Percentiles rank a stretch among this genome's conserved stretches.
Conservation (phyloP, 2,888 invertebrate genomes). For the Mythimna ferrago region DNA sequence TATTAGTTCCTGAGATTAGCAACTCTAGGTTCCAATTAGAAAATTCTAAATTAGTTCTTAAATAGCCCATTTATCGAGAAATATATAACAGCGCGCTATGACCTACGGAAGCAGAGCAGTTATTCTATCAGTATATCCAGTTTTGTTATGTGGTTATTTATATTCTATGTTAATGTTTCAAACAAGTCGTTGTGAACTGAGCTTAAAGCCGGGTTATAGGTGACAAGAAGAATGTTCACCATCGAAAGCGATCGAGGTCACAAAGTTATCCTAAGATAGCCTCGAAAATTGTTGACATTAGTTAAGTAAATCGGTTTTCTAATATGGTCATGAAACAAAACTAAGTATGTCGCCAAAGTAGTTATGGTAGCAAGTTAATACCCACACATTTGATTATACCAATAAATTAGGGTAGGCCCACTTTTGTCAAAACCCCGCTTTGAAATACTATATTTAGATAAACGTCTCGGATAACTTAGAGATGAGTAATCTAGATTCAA, state of each 20-base stretch:
- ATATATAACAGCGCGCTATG: too few relatives aligned
- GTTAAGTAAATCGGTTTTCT: constrained; percentile 32
- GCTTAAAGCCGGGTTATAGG: constrained; percentile 22
- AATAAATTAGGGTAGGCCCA: constrained; percentile 50
- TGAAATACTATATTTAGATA: constrained; percentile 44
- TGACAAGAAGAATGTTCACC: constrained; percentile 28
- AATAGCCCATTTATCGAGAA: too few relatives aligned
- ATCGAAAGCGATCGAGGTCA: constrained; percentile 17
- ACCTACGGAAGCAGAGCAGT: too few relatives aligned
- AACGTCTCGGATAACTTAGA: constrained; percentile 30
- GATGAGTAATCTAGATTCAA: constrained; percentile 47
- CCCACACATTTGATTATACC: constrained; percentile 47
- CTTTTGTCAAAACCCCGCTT: constrained; percentile 44
- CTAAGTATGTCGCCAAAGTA: constrained; percentile 40
- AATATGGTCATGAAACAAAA: constrained; percentile 44
- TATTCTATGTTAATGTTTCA: neutral
- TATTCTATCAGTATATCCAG: neutral
- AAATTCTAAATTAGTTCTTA: too few relatives aligned
- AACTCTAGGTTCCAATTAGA: too few relatives aligned
- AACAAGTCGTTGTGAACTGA: neutral
- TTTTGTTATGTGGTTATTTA: neutral
- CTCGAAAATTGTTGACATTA: constrained; percentile 25
- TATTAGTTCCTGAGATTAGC: too few relatives aligned
- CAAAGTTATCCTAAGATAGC: constrained; percentile 16
- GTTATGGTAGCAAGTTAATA: constrained; percentile 40